Percentiles rank a stretch among this genome's conserved stretches.
Evolutionary conservation across 1,140 invertebrate species (phyloP).

Genomic region (Cyclina sinensis): DNA sequence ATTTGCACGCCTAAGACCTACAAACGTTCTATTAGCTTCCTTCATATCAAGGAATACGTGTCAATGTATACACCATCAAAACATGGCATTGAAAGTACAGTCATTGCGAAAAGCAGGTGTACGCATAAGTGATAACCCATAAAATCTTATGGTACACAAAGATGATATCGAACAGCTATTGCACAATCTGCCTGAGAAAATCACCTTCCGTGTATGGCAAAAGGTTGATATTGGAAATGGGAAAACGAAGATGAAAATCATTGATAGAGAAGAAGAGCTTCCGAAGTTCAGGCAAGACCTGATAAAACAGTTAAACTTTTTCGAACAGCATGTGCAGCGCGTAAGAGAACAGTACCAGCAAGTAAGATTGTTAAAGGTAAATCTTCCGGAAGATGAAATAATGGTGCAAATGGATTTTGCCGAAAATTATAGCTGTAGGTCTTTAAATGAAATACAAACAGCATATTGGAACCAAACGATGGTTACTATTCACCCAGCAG

Average conservation of each 20-base stretch:
- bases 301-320: background rate
- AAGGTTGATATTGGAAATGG: slow-evolving; percentile 52
- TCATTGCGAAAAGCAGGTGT: slow-evolving; percentile 8
- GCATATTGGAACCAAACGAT: slow-evolving; percentile 34
- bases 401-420: slow-evolving; percentile 71
- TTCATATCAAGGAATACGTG: slow-evolving; percentile 60
- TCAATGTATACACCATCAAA: slow-evolving; percentile 60
- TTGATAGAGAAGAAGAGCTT: slow-evolving; percentile 6
- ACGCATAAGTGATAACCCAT: slow-evolving; percentile 42
- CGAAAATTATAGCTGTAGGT: slow-evolving; percentile 61
- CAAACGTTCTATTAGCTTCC: slow-evolving; percentile 34
- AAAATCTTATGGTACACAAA: slow-evolving; percentile 11
- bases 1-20: slow-evolving; percentile 35
- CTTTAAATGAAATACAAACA: slow-evolving; percentile 4
- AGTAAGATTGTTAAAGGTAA: slow-evolving; percentile 53
- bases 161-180: slow-evolving; percentile 34
- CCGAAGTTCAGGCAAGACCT: slow-evolving; percentile 3
- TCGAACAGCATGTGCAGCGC: slow-evolving; percentile 34
- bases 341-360: slow-evolving; percentile 49
- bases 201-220: slow-evolving; percentile 21
- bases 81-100: slow-evolving; percentile 57
- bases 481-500: slow-evolving; percentile 62
- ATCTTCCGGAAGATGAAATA: slow-evolving; percentile 49
- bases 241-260: slow-evolving; percentile 40
- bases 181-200: background rate